Evolutionary conservation across 2,888 invertebrate species (phyloP), one percentile per base, ranked within the genome.

Genomic region (Drosophila kokeensis): DNA sequence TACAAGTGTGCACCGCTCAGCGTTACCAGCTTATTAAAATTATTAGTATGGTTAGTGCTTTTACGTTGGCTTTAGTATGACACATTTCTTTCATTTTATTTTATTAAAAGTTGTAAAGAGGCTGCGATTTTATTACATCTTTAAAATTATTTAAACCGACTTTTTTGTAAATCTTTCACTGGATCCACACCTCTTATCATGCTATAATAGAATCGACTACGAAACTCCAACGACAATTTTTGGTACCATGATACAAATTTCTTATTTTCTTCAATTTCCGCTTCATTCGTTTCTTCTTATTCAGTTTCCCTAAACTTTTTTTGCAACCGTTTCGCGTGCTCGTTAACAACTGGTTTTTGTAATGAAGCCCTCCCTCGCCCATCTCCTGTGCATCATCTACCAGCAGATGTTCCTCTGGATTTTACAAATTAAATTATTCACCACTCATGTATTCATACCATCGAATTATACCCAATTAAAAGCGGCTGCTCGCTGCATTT

Each of bases 361-460:
- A 8, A 45, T 45, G 45, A 45, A 24, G 24, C 45, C 24, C 15
- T 15, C 24, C 24, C 24, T 4, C 24, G 4, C 8, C 45, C 45
- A 3, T 4, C 45, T 24, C 45, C 21, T 21, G 13, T 45, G 45
- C 7, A 7, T 4, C 42, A 13, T 45, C 45, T 4, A 13, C 21
- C 21, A 7, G 10, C 30, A 10, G n/a, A 21, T 45, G 13, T 21
- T 21, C 7, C 21, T 7, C 13, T 45, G 21, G 13, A 21, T 45
- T 45, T 45, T 15, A 8, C 4, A 45, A 45, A 45, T 45, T 45
- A 45, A 45, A 45, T 24, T 45, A 45, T 45, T 45, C 45, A 45
- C 24, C 24, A 45, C 24, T 15, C 24, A 45, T 8, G 24, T 8
- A 45, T 45, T 24, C 45, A 45, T 45, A 24, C 45, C 45, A 24